A percentile compares a stretch with the other conserved stretches of the same genome.
phyloP scores from a whole-genome alignment of 2,113 vertebrate genomes.

The Drymodes brunneopygia region DNA sequence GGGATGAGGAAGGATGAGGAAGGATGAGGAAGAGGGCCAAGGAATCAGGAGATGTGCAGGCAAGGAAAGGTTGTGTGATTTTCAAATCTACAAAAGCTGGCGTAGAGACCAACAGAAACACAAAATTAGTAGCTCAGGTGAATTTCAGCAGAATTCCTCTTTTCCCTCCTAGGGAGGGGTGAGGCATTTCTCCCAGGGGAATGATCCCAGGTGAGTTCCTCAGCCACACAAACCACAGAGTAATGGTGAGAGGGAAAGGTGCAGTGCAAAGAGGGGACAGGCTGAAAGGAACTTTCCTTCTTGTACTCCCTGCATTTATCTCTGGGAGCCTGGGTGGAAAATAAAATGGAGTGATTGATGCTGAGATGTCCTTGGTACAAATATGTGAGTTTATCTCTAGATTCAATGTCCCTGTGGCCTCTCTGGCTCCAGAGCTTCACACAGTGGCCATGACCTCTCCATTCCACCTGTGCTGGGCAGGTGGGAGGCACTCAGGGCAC shows the following conservation, averaged over 20 bases:
- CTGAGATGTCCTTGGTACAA: background rate
- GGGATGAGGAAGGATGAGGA: too few species aligned
- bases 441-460: rapidly evolving
- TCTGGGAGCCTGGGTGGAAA: background rate
- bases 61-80: background rate
- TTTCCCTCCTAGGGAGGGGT: background rate
- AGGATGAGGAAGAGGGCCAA: background rate
- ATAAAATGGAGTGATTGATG: background rate
- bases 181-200: background rate
- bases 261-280: background rate
- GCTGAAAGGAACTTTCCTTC: background rate
- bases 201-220: background rate
- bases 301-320: background rate
- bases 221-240: background rate
- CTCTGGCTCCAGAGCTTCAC: background rate
- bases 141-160: background rate
- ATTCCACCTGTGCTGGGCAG: background rate
- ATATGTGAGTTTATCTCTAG: background rate
- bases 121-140: background rate
- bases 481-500: background rate
- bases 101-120: background rate
- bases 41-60: background rate
- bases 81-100: background rate
- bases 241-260: background rate
- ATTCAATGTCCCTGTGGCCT: rapidly evolving